Evolutionary conservation across 2,888 invertebrate species (phyloP), one percentile per base, ranked within the genome.

Genomic region (Lasioglossum vierecki): DNA sequence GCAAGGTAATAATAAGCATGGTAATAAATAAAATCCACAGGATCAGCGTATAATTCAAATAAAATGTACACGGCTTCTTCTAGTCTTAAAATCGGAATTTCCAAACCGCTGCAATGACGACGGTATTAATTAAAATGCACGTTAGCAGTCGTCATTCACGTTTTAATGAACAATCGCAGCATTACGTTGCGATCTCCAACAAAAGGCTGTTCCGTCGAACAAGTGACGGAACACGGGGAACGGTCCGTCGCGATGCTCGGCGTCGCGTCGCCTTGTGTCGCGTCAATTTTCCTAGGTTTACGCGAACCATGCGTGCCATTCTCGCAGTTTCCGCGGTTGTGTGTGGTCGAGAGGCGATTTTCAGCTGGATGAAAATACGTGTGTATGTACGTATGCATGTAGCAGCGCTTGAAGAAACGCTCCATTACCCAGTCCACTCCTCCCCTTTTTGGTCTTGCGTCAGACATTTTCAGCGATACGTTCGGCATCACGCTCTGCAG

Each of bases 401-500:
- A 66, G 4, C 18, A 8, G 35, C 66, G 35, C 35, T 66, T 30
- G 66, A 66, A 66, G 76, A 49, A 78, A 87, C 80, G 87, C 80
- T 79, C 80, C 87, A 87, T 87, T 87, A 87, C 83, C 80, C 79
- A 57, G 46, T 13, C 75, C 13, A 41, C 30, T 49, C 71, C 30
- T 35, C 71, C 13, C 66, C 66, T 78, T 84, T 83, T 78, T 35
- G 76, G 44, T 63, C 35, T 46, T 44, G 39, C 63, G 46, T 49
- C 60, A 85, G 68, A 75, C 76, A 70, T 84, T 85, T 80, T 66
- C 77, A 63, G n/a, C 75, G 77, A 75, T 76, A 76, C 63, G 63
- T 75, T 66, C 72, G 63, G 35, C 72, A 76, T 75, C 63, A 30
- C 76, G 75, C 63, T 63, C 8, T 26, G 30, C 49, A 46, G 18